Base-by-base conservation (phyloP, 2,113 vertebrate species). In the Erythrocercus mccallii region DNA sequence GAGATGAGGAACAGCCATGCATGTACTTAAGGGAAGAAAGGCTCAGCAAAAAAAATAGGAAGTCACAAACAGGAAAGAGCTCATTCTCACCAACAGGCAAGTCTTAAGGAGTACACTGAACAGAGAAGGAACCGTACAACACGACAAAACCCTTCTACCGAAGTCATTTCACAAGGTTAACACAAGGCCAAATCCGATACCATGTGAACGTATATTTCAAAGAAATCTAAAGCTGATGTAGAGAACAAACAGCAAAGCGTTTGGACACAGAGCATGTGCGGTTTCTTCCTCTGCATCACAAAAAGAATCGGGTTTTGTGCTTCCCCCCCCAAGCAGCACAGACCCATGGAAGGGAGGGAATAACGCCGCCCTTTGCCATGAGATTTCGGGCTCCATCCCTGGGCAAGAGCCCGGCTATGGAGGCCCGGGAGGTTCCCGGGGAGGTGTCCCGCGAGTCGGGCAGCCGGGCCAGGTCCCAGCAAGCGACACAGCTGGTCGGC, bases 41-140 rank as follows among this genome's bases (percentile, higher is more conserved):
- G 53, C 23, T 35, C 62, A 7, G 57, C 62, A 69, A 82, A 83
- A 68, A 68, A 78, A 86, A 91, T 40, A 91, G 71, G 90, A 95
- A 95, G 92, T 92, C 90, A 73, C 66, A 40, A 93, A 94, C 90
- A 95, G 92, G 90, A 95, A 97, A 9, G 5, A 93, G 76, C 79
- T 90, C 38, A 4, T 92, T 82, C 54, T 83, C 71, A 58, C 45
- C 60, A 88, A 85, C 62, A 53, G 66, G 27, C 73, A 69, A 94
- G 42, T 58, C 71, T 62, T 50, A 30, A 56, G 90, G 81, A 81
- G 66, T 58, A 77, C 64, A 54, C 9, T 2, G 9, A 92, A 10
- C 31, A 7, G 51, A 69, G 61, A 88, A 91, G 35, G 69, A 81
- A 53, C 53, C 28, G 2, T 9, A 24, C 5, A 47, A 60, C 53